Conservation (phyloP, 2,797 vertebrate species). For the Morus bassanus region DNA sequence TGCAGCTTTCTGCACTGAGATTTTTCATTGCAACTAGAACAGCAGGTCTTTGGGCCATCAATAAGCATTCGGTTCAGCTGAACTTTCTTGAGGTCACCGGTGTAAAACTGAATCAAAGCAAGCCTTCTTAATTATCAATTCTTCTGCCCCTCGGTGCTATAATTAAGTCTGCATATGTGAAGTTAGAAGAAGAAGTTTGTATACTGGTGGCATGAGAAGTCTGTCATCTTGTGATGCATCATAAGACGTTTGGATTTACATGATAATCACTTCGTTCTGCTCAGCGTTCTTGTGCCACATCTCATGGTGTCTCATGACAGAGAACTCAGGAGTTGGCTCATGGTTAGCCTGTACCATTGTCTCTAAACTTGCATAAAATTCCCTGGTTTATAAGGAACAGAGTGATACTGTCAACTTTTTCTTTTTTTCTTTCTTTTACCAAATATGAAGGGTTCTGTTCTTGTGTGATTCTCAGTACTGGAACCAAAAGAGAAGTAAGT, state of each 20-base stretch:
- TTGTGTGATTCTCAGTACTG: not conserved
- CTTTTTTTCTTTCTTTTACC: not conserved
- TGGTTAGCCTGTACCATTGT: not conserved
- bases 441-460: not conserved
- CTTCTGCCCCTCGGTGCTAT: not conserved
- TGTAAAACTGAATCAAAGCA: not conserved
- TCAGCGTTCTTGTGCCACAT: not conserved
- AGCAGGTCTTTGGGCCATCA: not conserved
- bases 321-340: not conserved
- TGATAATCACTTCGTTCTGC: not conserved
- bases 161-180: not conserved
- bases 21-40: not conserved
- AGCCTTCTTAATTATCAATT: not conserved
- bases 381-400: not conserved
- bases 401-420: not conserved
- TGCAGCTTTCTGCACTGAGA: not conserved
- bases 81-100: slow-evolving; percentile 29
- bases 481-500: not conserved
- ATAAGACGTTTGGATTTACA: slow-evolving; percentile 31
- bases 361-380: not conserved
- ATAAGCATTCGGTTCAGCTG: not conserved
- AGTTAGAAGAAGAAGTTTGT: not conserved
- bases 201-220: not conserved
- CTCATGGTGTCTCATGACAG: slow-evolving; percentile 33
- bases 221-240: slow-evolving; percentile 45